A percentile compares a stretch with the other conserved stretches of the same genome.
These are phyloP conservation scores for Agrotis ipsilon DNA, from an alignment of 2,888 invertebrate species.

Conservation along the genomic window DNA sequence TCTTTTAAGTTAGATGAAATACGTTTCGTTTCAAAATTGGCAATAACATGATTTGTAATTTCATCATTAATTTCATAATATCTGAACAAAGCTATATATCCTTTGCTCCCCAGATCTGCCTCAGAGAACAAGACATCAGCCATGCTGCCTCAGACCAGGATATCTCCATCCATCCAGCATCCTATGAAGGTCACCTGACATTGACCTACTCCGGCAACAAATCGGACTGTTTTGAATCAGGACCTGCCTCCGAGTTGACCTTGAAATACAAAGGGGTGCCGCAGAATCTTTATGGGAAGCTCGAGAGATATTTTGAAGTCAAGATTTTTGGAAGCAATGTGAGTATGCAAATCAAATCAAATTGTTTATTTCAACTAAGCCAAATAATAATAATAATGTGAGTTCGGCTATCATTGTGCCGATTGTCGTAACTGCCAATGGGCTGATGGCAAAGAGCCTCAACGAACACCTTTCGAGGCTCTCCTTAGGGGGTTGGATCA, in stretches of 20 bases:
- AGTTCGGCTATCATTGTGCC: too few relatives aligned
- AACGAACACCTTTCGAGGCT: too few relatives aligned
- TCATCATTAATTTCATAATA: too few relatives aligned
- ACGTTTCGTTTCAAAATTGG: too few relatives aligned
- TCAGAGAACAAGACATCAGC: conserved; percentile 75
- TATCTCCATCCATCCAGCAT: conserved; percentile 74
- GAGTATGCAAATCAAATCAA: conserved; percentile 45
- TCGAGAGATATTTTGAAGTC: conserved; percentile 73
- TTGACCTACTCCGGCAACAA: conserved; percentile 70
- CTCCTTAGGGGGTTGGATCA: too few relatives aligned
- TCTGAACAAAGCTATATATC: too few relatives aligned
- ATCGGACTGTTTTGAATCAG: conserved; percentile 67
- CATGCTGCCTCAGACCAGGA: conserved; percentile 77
- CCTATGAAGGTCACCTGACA: conserved; percentile 76
- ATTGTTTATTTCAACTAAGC: too few relatives aligned
- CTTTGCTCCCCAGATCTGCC: conserved; percentile 72
- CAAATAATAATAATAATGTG: too few relatives aligned
- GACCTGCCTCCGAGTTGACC: conserved; percentile 70
- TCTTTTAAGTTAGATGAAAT: too few relatives aligned
- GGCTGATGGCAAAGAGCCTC: too few relatives aligned
- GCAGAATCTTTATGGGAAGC: conserved; percentile 63
- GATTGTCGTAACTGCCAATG: too few relatives aligned
- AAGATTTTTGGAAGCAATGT: conserved; percentile 78
- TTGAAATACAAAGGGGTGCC: conserved; percentile 77
- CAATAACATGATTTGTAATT: too few relatives aligned